Conservation (phyloP, 2,113 vertebrate genomes). For the Thoracochromis brauschi region DNA sequence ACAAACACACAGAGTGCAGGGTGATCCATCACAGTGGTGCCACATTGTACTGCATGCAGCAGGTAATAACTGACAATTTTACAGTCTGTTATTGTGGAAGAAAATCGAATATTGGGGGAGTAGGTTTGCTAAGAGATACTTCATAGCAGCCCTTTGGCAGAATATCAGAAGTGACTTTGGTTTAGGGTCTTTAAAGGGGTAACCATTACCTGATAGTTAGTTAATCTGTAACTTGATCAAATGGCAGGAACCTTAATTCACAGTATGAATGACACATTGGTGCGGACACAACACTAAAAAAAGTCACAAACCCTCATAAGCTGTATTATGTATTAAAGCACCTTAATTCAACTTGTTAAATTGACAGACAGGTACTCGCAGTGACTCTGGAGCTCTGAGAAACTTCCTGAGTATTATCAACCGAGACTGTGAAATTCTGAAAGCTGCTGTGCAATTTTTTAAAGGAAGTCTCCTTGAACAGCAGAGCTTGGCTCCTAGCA, state of each 20-base stretch:
- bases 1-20: slow-evolving; percentile 1
- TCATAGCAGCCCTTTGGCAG: background rate
- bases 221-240: background rate
- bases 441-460: background rate
- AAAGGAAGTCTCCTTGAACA: background rate
- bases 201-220: background rate
- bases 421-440: background rate
- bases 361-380: background rate
- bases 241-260: background rate
- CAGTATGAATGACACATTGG: background rate
- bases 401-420: background rate
- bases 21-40: background rate
- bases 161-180: background rate
- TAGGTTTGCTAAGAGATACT: background rate
- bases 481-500: background rate
- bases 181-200: background rate
- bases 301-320: background rate
- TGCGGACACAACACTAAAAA: background rate
- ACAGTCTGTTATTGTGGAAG: background rate
- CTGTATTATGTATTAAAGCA: background rate
- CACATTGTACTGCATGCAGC: background rate
- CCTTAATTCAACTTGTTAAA: background rate
- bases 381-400: background rate
- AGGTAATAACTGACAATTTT: background rate
- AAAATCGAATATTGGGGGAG: background rate